These are phyloP conservation scores for Tichodroma muraria DNA, from an alignment of 2,113 vertebrate species.

Conservation along the genomic window DNA sequence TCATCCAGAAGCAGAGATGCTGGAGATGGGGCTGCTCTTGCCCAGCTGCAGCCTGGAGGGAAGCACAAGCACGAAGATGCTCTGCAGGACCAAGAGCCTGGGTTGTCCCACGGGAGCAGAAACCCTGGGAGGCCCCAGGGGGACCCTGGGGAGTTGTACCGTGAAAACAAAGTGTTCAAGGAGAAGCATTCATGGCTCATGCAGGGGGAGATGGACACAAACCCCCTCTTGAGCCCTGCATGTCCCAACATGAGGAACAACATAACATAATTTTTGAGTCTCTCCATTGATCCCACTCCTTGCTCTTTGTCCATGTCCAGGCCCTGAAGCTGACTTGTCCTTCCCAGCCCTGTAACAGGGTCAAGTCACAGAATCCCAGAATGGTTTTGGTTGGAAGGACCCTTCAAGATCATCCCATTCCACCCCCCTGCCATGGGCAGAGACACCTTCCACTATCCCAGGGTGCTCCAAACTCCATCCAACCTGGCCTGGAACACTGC, in stretches of 20 bases:
- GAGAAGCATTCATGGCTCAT: neutral
- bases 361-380: neutral
- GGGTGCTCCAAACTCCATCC: accelerated
- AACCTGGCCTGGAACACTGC: neutral
- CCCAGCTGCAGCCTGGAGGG: neutral
- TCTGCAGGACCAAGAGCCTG: neutral
- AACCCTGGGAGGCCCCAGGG: neutral
- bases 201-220: neutral
- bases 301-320: neutral
- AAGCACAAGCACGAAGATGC: accelerated
- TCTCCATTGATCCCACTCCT: neutral
- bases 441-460: neutral
- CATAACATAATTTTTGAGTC: neutral
- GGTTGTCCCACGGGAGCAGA: neutral
- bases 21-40: accelerated
- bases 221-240: neutral
- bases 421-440: neutral
- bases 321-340: too few species aligned
- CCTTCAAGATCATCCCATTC: neutral
- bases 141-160: neutral
- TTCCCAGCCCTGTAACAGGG: accelerated
- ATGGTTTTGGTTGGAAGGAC: neutral
- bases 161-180: neutral
- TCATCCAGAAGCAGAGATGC: neutral
- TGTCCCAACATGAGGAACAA: neutral